Evolutionary conservation across 2,888 invertebrate species (phyloP).

Genomic region (Nephrotoma appendiculata): DNA sequence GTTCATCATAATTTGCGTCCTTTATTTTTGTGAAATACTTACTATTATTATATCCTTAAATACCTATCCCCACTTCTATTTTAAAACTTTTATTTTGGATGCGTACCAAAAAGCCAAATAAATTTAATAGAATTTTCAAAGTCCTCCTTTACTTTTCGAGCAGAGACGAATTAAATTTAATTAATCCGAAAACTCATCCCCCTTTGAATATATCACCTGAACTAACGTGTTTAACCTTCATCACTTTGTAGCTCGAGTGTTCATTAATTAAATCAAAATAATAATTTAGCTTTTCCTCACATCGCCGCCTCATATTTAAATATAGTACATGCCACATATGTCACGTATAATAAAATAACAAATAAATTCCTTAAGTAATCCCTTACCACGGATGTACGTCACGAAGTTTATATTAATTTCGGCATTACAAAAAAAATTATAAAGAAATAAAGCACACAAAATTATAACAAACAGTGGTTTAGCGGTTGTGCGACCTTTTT

Average conservation of each 20-base stretch:
- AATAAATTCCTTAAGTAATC: not conserved
- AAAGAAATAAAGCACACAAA: not conserved
- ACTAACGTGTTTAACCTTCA: not conserved
- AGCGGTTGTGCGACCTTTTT: not conserved
- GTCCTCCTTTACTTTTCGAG: too few species aligned
- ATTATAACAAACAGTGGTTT: not conserved
- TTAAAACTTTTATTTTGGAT: too few species aligned
- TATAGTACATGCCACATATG: not conserved
- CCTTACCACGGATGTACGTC: not conserved
- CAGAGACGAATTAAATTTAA: too few species aligned
- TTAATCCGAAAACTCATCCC: too few species aligned
- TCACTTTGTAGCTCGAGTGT: not conserved
- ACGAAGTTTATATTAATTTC: not conserved
- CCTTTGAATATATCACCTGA: too few species aligned
- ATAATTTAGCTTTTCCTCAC: not conserved
- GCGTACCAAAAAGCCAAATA: too few species aligned
- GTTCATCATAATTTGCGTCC: not conserved
- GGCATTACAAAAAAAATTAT: not conserved
- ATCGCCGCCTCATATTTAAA: not conserved
- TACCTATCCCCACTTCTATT: too few species aligned
- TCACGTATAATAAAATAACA: not conserved
- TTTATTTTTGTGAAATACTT: not conserved
- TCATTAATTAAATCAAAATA: not conserved
- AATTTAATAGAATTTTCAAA: too few species aligned
- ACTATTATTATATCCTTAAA: too few species aligned